A percentile compares a stretch with the other conserved stretches of the same genome.
phyloP scores from a whole-genome alignment of 2,113 vertebrate species.

The Oreocharis arfaki region DNA sequence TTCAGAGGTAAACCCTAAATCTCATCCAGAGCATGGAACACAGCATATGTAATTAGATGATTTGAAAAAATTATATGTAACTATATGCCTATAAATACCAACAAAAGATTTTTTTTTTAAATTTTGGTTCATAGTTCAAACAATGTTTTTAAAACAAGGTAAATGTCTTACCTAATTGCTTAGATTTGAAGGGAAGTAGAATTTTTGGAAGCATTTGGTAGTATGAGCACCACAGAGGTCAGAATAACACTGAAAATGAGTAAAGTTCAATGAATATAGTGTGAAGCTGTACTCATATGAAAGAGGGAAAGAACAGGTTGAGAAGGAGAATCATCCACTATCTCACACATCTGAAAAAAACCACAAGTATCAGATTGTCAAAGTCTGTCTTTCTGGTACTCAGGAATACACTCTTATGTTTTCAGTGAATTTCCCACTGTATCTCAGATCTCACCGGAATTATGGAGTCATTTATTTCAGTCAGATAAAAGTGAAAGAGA shows the following conservation, averaged over 20 bases:
- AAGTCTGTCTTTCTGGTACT: background rate
- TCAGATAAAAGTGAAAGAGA: constrained; percentile 14
- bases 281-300: background rate
- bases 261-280: background rate
- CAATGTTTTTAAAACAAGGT: background rate
- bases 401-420: background rate
- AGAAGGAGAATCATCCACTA: background rate
- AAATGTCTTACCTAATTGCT: background rate
- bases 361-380: background rate
- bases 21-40: background rate
- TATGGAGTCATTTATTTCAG: constrained; percentile 30
- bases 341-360: background rate
- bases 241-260: background rate
- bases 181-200: background rate
- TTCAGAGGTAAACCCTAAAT: background rate
- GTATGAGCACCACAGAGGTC: background rate
- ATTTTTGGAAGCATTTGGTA: background rate
- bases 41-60: fast-evolving
- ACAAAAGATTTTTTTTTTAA: background rate
- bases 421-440: background rate
- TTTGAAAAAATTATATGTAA: background rate
- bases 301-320: background rate
- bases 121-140: background rate
- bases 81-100: background rate
- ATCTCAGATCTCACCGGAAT: background rate